Evolutionary conservation across 2,888 invertebrate genomes (phyloP), one percentile per base, ranked within the genome.

Genomic region (Dione vanillae): DNA sequence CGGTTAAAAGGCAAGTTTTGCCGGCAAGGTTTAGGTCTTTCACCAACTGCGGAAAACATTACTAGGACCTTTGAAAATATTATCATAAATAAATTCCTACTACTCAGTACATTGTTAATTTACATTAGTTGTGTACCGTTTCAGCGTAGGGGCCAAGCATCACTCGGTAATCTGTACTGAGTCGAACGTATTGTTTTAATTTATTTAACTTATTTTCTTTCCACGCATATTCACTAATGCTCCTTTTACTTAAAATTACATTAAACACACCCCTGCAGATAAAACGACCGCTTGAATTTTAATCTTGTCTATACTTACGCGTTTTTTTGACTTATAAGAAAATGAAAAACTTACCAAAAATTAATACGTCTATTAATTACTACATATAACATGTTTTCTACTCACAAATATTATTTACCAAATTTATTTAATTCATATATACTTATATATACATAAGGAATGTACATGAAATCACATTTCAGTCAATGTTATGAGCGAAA

Each of bases 1-100:
- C 99, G 14, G 99, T 99, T 47, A 99, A 94, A 12, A 99, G 88
- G 9, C 97, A 98, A 67, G 96, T 92, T 88, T 96, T 97, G 2
- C 96, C 96, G 59, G 95, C 95, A 72, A 99, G 91, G 86, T 99
- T 97, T 77, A 96, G 89, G 12, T 97, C 97, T 83, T 97, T 96
- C 2, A 97, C 88, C 20, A 98, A 94, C 92, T 95, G 78, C 20
- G 43, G 84, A 83, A n/a, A 69, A 59, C 19, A 69, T 16, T 8
- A 16, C 27, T 62, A n/a, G 47, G 10, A 16, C 16, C 11, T 47
- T 35, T 45, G 16, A 7, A 9, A 12, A 10, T 20, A 12, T 0
- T 8, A 12, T 11, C 14, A 40, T 59, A n/a, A 12, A 14, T 11
- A 20, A 40, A 37, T 37, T 7, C 10, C 20, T 62, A 19, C 10